These are phyloP conservation scores for Dinomys branickii DNA, from an alignment of 2,113 vertebrate species.

Conservation along the genomic window DNA sequence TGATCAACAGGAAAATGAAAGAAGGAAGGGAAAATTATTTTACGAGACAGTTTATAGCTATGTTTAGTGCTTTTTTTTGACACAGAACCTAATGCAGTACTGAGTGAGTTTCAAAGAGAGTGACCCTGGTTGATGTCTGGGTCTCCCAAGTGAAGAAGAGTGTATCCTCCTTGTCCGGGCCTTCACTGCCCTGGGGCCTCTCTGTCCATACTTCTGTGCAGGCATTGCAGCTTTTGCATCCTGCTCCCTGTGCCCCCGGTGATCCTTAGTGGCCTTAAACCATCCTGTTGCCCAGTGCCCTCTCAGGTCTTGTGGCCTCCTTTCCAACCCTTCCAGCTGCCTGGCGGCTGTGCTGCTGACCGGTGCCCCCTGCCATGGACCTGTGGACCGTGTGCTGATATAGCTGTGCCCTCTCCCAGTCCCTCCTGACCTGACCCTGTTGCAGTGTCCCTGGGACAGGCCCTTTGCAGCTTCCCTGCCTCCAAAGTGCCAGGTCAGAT, in stretches of 20 bases:
- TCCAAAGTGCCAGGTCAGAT: background rate
- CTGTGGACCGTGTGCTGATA: background rate
- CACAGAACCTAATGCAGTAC: background rate
- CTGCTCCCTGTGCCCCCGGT: too few species aligned
- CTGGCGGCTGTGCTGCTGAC: background rate
- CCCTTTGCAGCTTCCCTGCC: background rate
- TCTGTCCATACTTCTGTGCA: background rate
- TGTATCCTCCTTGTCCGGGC: rapidly evolving
- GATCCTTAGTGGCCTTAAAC: rapidly evolving
- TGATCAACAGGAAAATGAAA: background rate
- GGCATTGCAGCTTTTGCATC: background rate
- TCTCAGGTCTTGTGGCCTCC: background rate
- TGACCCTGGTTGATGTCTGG: rapidly evolving
- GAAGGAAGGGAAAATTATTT: background rate
- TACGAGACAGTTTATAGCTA: background rate
- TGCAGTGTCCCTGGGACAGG: rapidly evolving
- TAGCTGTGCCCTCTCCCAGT: rapidly evolving
- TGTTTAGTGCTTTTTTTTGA: background rate
- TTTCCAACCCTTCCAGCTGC: rapidly evolving
- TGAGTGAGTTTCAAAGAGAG: background rate
- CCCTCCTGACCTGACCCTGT: background rate
- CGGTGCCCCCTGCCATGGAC: rapidly evolving
- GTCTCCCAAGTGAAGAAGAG: background rate
- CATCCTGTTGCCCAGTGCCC: background rate
- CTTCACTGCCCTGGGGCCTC: background rate